Evolutionary conservation across 1,140 invertebrate genomes (phyloP).

Genomic region (Micrasema longulum): DNA sequence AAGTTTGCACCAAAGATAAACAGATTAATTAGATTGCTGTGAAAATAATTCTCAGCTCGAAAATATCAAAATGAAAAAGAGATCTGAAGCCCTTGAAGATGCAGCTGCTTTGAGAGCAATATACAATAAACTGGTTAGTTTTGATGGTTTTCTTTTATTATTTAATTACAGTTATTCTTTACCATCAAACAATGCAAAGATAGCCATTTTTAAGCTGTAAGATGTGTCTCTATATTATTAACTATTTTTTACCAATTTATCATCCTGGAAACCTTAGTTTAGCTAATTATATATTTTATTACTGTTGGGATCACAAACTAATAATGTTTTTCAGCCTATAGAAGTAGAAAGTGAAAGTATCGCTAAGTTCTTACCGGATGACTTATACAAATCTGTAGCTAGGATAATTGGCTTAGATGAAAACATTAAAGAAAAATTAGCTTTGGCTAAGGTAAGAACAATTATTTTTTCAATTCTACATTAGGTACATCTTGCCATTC

Average conservation of each 20-base stretch:
- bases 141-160: not conserved
- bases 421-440: slow-evolving; percentile 56
- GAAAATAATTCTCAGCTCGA: not conserved
- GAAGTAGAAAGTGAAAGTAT: slow-evolving; percentile 57
- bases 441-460: slow-evolving; percentile 42
- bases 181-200: not conserved
- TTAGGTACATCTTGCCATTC: too few species aligned
- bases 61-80: slow-evolving; percentile 3
- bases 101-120: not conserved
- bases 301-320: not conserved
- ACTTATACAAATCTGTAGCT: slow-evolving; percentile 59
- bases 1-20: not conserved
- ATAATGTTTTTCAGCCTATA: slow-evolving; percentile 47
- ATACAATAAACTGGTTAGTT: slow-evolving; percentile 9
- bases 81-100: not conserved
- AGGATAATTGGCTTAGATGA: slow-evolving; percentile 52
- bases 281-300: not conserved
- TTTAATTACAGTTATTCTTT: not conserved
- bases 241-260: not conserved
- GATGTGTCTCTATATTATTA: not conserved
- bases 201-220: not conserved
- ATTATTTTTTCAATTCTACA: too few species aligned
- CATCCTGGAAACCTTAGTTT: not conserved
- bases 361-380: slow-evolving; percentile 59
- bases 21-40: not conserved